Evolutionary conservation across 2,888 invertebrate species (phyloP).

Genomic region (Hemicrepidius hirtus): DNA sequence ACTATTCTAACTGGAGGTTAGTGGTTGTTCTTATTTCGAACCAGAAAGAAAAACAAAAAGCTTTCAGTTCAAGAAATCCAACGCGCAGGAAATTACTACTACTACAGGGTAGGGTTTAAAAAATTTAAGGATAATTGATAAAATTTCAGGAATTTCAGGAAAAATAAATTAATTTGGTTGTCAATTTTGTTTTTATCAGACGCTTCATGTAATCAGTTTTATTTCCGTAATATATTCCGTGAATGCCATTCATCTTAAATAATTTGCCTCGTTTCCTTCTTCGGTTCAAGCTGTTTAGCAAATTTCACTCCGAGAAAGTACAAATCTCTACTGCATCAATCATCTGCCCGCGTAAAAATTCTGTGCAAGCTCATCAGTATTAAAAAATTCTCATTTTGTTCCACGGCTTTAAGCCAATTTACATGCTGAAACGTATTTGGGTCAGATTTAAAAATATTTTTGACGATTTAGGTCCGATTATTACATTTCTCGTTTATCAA

Average conservation of each 20-base stretch:
- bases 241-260: slow-evolving; percentile 30
- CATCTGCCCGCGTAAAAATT: slow-evolving; percentile 5
- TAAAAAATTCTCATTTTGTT: slow-evolving; percentile 10
- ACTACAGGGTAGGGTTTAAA: too few species aligned
- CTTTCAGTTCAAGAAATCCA: too few species aligned
- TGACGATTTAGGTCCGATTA: background rate
- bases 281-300: slow-evolving; percentile 26
- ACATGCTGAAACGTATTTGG: background rate
- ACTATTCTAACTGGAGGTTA: background rate
- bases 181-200: slow-evolving; percentile 14
- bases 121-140: too few species aligned
- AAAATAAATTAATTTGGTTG: too few species aligned
- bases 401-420: slow-evolving; percentile 2
- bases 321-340: slow-evolving; percentile 30
- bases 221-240: slow-evolving; percentile 27
- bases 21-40: too few species aligned
- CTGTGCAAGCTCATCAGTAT: slow-evolving; percentile 20
- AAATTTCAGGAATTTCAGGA: too few species aligned
- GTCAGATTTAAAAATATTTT: background rate
- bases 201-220: slow-evolving; percentile 28
- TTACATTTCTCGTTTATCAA: too few species aligned
- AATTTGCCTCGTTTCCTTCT: slow-evolving; percentile 34
- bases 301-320: slow-evolving; percentile 30
- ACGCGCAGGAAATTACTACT: too few species aligned
- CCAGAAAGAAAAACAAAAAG: too few species aligned